Evolutionary conservation across 2,113 vertebrate genomes (phyloP).

Genomic region (Pygoscelis adeliae): DNA sequence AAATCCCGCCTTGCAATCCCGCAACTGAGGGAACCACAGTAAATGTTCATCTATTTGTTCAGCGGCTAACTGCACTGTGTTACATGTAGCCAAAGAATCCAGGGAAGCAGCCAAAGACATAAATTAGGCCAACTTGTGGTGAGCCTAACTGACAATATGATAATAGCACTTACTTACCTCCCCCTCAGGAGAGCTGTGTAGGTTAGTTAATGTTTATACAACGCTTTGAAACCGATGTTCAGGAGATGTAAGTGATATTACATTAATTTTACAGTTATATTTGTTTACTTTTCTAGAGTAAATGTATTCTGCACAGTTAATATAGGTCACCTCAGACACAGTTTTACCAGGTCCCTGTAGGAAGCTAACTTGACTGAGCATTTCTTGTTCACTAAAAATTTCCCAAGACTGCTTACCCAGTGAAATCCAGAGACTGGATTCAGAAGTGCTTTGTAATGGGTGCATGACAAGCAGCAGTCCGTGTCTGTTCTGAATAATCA

Average conservation of each 20-base stretch:
- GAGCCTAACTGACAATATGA: constrained; percentile 32
- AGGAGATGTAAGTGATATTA: neutral
- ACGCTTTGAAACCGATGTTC: neutral
- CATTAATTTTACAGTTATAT: neutral
- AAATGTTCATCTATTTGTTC: constrained; percentile 35
- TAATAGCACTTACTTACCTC: constrained; percentile 27
- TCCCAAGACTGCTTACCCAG: neutral
- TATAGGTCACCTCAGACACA: neutral
- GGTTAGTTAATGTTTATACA: constrained; percentile 60
- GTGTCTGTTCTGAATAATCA: neutral
- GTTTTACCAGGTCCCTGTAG: neutral
- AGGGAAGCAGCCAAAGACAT: constrained; percentile 37
- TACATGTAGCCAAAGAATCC: constrained; percentile 23
- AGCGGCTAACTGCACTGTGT: neutral
- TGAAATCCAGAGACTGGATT: neutral
- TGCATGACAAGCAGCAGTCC: neutral
- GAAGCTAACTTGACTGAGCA: neutral
- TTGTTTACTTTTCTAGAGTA: constrained; percentile 45
- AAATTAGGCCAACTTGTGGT: constrained; percentile 36
- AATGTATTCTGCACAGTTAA: neutral
- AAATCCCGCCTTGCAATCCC: neutral
- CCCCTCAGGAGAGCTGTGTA: neutral
- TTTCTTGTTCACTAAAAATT: neutral
- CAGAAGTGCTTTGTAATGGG: neutral
- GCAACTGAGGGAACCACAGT: neutral